Percentiles rank a stretch among this genome's conserved stretches.
These are phyloP conservation scores for Sphaeramia orbicularis DNA, from an alignment of 2,797 vertebrate genomes.

Conservation along the genomic window DNA sequence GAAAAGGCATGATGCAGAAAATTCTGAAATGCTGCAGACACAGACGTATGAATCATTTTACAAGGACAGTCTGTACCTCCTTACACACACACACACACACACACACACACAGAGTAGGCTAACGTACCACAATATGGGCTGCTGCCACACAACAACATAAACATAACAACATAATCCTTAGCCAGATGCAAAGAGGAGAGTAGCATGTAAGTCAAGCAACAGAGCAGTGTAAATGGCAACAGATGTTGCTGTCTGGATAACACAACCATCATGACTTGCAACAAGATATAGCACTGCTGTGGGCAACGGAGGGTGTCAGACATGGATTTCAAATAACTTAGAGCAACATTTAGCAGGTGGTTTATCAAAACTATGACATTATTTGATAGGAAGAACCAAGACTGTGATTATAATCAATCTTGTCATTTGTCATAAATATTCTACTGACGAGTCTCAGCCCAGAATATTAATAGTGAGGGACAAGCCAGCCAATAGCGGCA, in stretches of 20 bases:
- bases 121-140: constrained; percentile 27
- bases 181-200: constrained; percentile 43
- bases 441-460: constrained; percentile 24
- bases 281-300: constrained; percentile 51
- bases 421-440: constrained; percentile 34
- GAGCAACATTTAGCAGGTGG: constrained; percentile 58
- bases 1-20: constrained; percentile 13
- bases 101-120: constrained; percentile 24
- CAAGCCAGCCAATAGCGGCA: constrained; percentile 23
- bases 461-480: constrained; percentile 34
- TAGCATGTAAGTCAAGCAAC: constrained; percentile 46
- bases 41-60: constrained; percentile 2
- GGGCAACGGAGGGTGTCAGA: constrained; percentile 53
- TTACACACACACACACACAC: background rate
- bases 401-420: constrained; percentile 53
- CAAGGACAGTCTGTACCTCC: background rate
- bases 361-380: constrained; percentile 51
- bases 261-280: constrained; percentile 52
- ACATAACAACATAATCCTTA: constrained; percentile 63
- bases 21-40: constrained; percentile 2
- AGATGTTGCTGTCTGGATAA: constrained; percentile 61
- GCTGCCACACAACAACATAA: constrained; percentile 46
- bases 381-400: constrained; percentile 42
- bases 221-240: constrained; percentile 47
- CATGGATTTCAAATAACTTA: constrained; percentile 62